A percentile compares a stretch with the other conserved stretches of the same genome.
phyloP scores from a whole-genome alignment of 2,888 invertebrate species.

The Xylocampa areola region DNA sequence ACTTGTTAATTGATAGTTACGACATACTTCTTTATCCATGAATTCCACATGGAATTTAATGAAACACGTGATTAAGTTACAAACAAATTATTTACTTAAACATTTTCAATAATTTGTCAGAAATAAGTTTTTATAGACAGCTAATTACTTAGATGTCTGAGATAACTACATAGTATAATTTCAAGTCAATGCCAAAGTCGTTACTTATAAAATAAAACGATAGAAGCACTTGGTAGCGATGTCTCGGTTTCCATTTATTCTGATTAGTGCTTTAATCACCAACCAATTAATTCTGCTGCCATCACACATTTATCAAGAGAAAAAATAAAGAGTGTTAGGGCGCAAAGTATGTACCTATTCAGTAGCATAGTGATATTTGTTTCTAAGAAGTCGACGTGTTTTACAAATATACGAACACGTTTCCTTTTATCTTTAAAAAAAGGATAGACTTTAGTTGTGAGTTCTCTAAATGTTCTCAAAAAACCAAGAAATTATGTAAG shows the following conservation, averaged over 20 bases:
- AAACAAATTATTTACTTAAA: not conserved
- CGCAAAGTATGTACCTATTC: not conserved
- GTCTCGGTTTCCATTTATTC: slow-evolving; percentile 36
- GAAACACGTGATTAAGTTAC: not conserved
- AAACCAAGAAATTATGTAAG: no score
- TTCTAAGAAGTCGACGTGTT: not conserved
- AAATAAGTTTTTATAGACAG: slow-evolving; percentile 12
- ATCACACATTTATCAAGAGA: slow-evolving; percentile 21
- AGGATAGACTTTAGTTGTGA: no score
- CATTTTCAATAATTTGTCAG: not conserved
- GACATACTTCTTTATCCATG: no score
- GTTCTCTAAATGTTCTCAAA: no score
- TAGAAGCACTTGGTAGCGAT: slow-evolving; percentile 20
- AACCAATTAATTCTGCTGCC: slow-evolving; percentile 39
- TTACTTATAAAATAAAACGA: slow-evolving; percentile 34
- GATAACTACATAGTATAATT: slow-evolving; percentile 28
- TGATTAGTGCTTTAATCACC: slow-evolving; percentile 34
- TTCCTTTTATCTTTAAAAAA: not conserved
- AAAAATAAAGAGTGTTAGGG: slow-evolving; percentile 2
- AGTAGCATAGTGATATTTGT: not conserved
- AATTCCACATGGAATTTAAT: not conserved
- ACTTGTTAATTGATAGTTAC: not conserved
- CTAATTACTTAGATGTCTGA: slow-evolving; percentile 34
- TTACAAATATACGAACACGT: no score
- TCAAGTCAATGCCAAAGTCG: slow-evolving; percentile 40